Conservation (phyloP, 2,113 vertebrate genomes). For the Vulpes lagopus region DNA sequence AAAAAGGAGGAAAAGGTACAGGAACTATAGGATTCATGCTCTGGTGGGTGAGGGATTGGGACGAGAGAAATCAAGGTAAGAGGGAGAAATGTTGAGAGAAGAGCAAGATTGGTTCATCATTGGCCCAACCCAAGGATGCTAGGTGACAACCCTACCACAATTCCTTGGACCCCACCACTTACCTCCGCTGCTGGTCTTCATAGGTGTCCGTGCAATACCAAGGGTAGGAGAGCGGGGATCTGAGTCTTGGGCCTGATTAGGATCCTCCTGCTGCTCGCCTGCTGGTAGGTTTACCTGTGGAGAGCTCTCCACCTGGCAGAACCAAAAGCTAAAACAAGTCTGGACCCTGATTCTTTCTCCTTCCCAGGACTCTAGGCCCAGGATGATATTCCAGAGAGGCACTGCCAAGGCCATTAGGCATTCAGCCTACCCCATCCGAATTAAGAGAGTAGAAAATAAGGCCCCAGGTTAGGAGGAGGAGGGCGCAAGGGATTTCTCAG, state of each 20-base stretch:
- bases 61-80: not conserved
- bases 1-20: not conserved
- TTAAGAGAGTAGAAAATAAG: slow-evolving; percentile 3
- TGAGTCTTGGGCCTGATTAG: slow-evolving; percentile 18
- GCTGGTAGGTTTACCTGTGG: slow-evolving; percentile 50
- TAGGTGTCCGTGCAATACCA: slow-evolving; percentile 92
- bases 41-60: not conserved
- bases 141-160: not conserved
- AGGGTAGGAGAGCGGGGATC: slow-evolving; percentile 94
- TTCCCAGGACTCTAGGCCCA: not conserved
- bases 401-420: not conserved
- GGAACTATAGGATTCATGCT: not conserved
- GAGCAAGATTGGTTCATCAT: not conserved
- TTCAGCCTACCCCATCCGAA: not conserved
- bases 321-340: slow-evolving; percentile 18
- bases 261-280: not conserved
- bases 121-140: not conserved
- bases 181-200: slow-evolving; percentile 90
- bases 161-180: slow-evolving; percentile 19
- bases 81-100: not conserved
- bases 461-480: not conserved
- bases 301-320: slow-evolving; percentile 86
- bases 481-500: not conserved
- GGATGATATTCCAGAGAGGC: not conserved
- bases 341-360: not conserved